Conservation (phyloP, 2,797 vertebrate species). For the Crypturellus tataupa region DNA sequence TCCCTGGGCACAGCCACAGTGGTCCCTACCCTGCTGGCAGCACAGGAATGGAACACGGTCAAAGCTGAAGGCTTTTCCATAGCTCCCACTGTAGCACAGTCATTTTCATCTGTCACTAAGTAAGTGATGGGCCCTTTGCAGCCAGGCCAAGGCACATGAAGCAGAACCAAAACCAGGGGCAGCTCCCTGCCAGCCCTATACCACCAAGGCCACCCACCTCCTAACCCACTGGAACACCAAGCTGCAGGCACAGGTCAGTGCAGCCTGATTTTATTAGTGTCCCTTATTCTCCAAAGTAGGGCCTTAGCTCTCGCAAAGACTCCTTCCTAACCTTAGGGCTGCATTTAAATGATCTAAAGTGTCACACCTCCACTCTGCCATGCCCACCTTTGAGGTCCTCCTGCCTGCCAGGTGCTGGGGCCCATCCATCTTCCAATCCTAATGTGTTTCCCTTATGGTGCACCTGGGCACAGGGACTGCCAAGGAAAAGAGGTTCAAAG, state of each 20-base stretch:
- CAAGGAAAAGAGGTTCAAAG: neutral
- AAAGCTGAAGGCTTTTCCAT: neutral
- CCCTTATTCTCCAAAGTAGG: accelerated
- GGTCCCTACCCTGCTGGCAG: neutral
- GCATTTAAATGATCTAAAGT: neutral
- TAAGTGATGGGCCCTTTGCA: neutral
- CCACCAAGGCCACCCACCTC: neutral
- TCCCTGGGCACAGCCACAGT: neutral
- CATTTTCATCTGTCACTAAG: neutral
- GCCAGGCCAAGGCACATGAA: neutral
- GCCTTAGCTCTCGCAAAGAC: neutral
- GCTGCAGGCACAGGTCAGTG: neutral
- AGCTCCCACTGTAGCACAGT: neutral
- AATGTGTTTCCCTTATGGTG: neutral
- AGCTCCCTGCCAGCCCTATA: neutral
- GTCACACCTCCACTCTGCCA: neutral
- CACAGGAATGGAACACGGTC: neutral
- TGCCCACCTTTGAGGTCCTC: accelerated
- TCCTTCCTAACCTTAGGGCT: neutral
- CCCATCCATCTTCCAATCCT: neutral
- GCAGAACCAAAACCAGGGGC: neutral
- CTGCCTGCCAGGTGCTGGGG: neutral
- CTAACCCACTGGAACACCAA: neutral
- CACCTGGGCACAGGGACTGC: accelerated
- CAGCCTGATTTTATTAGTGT: neutral